Evolutionary conservation across 2,797 vertebrate genomes (phyloP), one percentile per base, ranked within the genome.

Genomic region (Crenuchus spilurus): DNA sequence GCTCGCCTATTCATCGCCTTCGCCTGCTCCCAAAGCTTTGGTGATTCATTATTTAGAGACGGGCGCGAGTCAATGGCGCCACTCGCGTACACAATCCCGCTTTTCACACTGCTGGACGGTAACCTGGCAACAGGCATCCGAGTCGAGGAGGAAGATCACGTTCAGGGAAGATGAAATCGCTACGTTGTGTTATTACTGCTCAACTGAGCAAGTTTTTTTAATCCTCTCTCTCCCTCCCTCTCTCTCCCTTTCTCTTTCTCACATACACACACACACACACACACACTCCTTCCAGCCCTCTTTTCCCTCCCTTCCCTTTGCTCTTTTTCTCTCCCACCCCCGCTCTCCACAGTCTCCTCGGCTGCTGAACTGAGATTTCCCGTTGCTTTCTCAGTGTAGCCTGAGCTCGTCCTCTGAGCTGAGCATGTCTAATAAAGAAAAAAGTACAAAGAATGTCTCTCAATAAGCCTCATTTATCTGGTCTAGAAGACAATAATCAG

Each of bases 41-140:
- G 64, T 74, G 72, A 79, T 81, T 83, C 82, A 81, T 83, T 83
- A 78, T 81, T 84, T 79, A 80, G 65, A 70, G 81, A 80, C 31
- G 46, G 71, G 57, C 2, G 70, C 79, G 51, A 79, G 79, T 83
- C 82, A 79, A 79, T 63, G 48, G 71, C 20, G 79, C 81, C 35
- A 35, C 63, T 74, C 62, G 66, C 62, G 22, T 65, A 76, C 79
- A 70, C 72, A 62, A 68, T 70, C 54, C 46, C 42, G 64, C 78
- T 70, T 73, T 75, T 80, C 80, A 74, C 79, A 63, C 78, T 77
- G 79, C 70, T 75, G 54, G 77, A 77, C 57, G 80, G 84, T 87
- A 84, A 84, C 85, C 85, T 85, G 84, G 85, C 85, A 87, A 87
- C 85, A 85, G 81, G 84, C 85, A 77, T 76, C 64, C 62, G 77